Conservation (phyloP, 2,797 vertebrate genomes). For the Sternotherus odoratus region DNA sequence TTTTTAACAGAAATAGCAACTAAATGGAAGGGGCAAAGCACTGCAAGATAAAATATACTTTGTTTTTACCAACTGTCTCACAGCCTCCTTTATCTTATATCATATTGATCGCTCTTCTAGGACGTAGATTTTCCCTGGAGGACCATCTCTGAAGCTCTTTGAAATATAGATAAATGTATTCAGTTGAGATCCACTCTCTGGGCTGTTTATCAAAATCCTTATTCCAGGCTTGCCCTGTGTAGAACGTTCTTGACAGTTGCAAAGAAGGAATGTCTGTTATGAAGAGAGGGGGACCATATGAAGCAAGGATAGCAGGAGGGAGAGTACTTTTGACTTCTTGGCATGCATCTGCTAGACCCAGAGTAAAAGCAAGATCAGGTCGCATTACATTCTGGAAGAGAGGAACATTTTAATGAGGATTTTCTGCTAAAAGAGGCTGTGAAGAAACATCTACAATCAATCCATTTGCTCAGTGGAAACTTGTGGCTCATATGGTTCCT, state of each 20-base stretch:
- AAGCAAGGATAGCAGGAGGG: not conserved
- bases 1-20: not conserved
- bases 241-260: not conserved
- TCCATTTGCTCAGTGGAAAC: not conserved
- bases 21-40: not conserved
- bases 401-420: not conserved
- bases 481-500: not conserved
- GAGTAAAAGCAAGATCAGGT: accelerated
- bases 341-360: no score
- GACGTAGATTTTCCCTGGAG: conserved; percentile 1
- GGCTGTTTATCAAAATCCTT: not conserved
- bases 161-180: not conserved
- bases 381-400: not conserved
- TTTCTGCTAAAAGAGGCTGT: not conserved
- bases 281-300: not conserved
- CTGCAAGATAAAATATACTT: accelerated
- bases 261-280: not conserved
- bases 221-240: not conserved
- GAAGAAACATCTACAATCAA: not conserved
- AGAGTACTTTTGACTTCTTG: no score
- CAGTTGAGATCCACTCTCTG: not conserved
- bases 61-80: not conserved
- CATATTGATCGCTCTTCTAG: not conserved
- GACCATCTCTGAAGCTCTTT: not conserved
- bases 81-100: not conserved